Evolutionary conservation across 2,113 vertebrate genomes (phyloP).

Genomic region (Atherinomorus stipes): DNA sequence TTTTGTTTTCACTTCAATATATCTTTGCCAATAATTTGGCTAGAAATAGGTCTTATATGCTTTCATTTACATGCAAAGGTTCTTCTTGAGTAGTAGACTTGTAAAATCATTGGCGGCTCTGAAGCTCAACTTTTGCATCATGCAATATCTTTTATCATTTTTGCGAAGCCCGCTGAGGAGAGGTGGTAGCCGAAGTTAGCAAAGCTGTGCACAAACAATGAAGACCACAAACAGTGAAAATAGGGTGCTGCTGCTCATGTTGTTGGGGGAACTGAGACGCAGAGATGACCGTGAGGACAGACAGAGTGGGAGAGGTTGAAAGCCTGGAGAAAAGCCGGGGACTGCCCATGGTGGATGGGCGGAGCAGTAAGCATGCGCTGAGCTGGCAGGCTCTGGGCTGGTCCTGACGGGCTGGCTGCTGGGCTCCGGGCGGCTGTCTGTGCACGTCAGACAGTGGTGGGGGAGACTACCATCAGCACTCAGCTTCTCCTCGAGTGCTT

Average conservation of each 20-base stretch:
- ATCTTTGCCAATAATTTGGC: too few relatives aligned
- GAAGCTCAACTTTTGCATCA: constrained; percentile 3
- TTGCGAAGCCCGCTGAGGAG: not conserved
- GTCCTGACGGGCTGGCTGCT: constrained; percentile 81
- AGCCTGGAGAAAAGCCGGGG: constrained; percentile 70
- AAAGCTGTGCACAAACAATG: not conserved
- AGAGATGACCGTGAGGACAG: constrained; percentile 42
- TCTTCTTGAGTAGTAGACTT: not conserved
- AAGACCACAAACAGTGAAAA: not conserved
- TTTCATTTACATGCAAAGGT: too few relatives aligned
- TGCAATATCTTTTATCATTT: not conserved
- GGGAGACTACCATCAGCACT: constrained; percentile 72
- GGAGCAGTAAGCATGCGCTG: constrained; percentile 85
- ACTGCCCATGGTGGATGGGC: constrained; percentile 78
- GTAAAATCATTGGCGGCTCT: not conserved
- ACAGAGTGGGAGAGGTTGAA: constrained; percentile 11
- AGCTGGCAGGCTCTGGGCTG: constrained; percentile 84
- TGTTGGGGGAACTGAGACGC: constrained; percentile 15
- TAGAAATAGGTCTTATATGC: too few relatives aligned
- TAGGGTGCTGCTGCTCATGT: not conserved
- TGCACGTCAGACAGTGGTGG: constrained; percentile 75
- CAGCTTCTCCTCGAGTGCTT: constrained; percentile 66
- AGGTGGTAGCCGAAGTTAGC: not conserved
- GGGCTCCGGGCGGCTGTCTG: constrained; percentile 81
- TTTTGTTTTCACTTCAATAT: not conserved